Base-by-base conservation (phyloP, 2,113 vertebrate species). In the Vidua chalybeata region DNA sequence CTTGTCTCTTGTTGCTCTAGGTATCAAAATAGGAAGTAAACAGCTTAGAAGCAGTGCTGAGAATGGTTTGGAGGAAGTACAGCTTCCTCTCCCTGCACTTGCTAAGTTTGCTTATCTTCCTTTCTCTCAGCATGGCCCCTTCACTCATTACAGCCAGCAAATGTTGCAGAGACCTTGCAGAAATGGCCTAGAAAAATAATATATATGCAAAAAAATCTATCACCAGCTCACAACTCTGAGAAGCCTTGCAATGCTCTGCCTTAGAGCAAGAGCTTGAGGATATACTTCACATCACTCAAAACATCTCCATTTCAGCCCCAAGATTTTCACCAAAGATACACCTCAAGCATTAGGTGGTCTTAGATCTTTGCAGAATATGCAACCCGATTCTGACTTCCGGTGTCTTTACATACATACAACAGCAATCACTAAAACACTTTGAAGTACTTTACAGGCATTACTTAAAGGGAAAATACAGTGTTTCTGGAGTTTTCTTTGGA, bases 1-100 rank as follows among this genome's bases (percentile, higher is more conserved):
- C 89, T 94, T 95, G 89, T 93, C 97, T 96, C 94, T 97, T 96
- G 97, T 98, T 98, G 97, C 97, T 97, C 63, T 97, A 98, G 97
- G 98, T 97, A 98, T 97, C 96, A 97, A 98, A 98, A 98, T 97
- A 98, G 98, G 98, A 98, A 98, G 95, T 97, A 98, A 98, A 98
- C 97, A 97, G 96, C 80, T 96, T 82, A 83, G 96, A 98, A 98
- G 98, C 98, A 98, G 97, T 97, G 55, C 97, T 98, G 97, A 98
- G 98, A 98, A 98, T 96, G 90, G 90, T 96, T 92, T 85, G 59
- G 84, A 98, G 98, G 98, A 98, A 98, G 95, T 94, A 64, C 69
- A 7, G 84, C 90, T 98, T 98, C 98, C 98, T 97, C 74, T 97
- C 91, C 63, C 82, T 87, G 88, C 96, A 93, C 96, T 98, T 96